These are phyloP conservation scores for Cariama cristata DNA, from an alignment of 2,113 vertebrate genomes.

Conservation along the genomic window DNA sequence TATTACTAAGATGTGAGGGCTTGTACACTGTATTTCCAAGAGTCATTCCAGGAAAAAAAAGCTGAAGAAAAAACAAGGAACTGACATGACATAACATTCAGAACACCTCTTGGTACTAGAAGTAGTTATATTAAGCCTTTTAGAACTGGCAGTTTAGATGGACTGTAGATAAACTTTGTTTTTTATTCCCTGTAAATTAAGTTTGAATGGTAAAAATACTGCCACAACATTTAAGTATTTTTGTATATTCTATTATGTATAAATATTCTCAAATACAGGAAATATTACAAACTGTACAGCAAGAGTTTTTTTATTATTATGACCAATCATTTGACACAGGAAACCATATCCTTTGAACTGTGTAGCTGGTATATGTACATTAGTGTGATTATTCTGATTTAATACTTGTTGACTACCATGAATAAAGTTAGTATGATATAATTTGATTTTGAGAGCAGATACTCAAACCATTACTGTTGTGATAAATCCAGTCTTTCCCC, in stretches of 20 bases:
- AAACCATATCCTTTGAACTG: slow-evolving; percentile 82
- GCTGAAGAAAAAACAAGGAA: neutral
- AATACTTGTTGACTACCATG: neutral
- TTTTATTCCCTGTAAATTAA: slow-evolving; percentile 60
- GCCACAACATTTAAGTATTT: slow-evolving; percentile 59
- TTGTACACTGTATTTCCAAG: slow-evolving; percentile 44
- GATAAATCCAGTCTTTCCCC: neutral
- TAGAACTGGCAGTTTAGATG: slow-evolving; percentile 21
- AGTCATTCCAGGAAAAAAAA: neutral
- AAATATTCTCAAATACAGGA: slow-evolving; percentile 55
- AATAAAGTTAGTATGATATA: neutral
- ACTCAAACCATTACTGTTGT: neutral
- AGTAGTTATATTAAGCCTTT: neutral
- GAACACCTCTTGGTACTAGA: neutral
- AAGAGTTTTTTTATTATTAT: slow-evolving; percentile 47
- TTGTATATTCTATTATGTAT: slow-evolving; percentile 56
- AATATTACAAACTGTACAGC: slow-evolving; percentile 57
- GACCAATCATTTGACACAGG: slow-evolving; percentile 79
- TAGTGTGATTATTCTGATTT: slow-evolving; percentile 28
- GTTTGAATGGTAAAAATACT: slow-evolving; percentile 42
- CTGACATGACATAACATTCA: neutral
- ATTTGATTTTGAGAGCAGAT: neutral
- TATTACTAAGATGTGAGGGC: neutral
- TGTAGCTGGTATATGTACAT: slow-evolving; percentile 61
- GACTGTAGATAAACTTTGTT: slow-evolving; percentile 31